These are phyloP conservation scores for Gnathonemus longibarbis DNA, from an alignment of 2,113 vertebrate species.

Conservation along the genomic window DNA sequence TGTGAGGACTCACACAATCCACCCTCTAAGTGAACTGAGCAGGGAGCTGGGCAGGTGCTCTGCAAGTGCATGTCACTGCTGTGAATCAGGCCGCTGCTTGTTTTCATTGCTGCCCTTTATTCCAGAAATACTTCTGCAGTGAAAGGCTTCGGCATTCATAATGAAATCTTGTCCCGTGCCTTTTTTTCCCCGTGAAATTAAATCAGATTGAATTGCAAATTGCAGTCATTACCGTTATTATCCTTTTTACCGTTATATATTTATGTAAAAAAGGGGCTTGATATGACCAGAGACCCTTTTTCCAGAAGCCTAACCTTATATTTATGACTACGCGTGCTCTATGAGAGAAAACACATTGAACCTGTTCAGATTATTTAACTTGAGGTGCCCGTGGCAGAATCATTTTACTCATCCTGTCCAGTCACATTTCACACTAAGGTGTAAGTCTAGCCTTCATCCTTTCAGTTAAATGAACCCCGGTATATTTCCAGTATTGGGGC, in stretches of 20 bases:
- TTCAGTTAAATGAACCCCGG: neutral
- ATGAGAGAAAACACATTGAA: neutral
- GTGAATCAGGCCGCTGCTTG: neutral
- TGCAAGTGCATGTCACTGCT: neutral
- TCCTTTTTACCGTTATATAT: neutral
- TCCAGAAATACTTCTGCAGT: neutral
- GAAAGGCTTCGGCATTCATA: neutral
- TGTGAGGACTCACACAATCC: neutral
- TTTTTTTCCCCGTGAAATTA: neutral
- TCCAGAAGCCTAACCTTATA: neutral
- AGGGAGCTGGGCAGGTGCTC: neutral
- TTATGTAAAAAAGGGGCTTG: neutral
- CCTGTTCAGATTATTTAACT: neutral
- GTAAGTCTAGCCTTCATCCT: neutral
- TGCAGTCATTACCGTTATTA: neutral
- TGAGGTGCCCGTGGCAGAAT: neutral
- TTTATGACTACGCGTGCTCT: neutral
- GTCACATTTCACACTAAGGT: neutral
- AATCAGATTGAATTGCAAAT: conserved; percentile 3
- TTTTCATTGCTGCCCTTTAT: neutral
- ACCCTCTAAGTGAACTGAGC: neutral
- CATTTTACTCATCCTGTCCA: neutral
- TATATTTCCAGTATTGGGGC: neutral
- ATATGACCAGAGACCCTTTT: neutral
- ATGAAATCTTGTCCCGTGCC: neutral